Base-by-base conservation (phyloP, 2,888 invertebrate species). In the Busseola fusca region DNA sequence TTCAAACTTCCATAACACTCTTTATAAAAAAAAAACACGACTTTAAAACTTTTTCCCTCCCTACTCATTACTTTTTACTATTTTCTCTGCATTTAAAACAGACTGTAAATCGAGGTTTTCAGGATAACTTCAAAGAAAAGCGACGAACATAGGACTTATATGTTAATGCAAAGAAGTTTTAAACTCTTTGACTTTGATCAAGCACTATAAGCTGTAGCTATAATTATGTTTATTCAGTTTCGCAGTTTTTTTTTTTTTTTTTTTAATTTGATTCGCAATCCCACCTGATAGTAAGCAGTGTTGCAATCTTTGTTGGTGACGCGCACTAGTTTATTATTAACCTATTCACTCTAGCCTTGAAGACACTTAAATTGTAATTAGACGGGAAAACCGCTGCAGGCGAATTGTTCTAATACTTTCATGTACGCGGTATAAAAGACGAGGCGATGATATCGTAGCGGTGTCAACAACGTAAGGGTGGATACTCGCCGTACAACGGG, bases 101-200 rank as follows among this genome's bases (percentile, higher is more conserved):
- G 37, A 64, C 59, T 65, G 64, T 42, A 65, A 63, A 77, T 77
- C 62, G 45, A 69, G 69, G 60, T 67, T 52, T 75, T 54, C 57
- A 59, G 27, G 58, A 62, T 65, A 80, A 60, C 76, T 64, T 75
- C 57, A 64, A 77, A 77, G 64, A 64, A 80, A 74, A 56, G 21
- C 63, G 64, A 64, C 52, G n/a, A 62, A 64, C 59, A 60, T 69
- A 74, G 59, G 73, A 62, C 63, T 78, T 50, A 27, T 77, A 56
- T 77, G 59, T 74, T 74, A 77, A 76, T 70, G 59, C 54, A 42
- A 56, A 75, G 56, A 42, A 64, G 73, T 64, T 80, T 64, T 7
- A 42, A 74, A 57, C 21, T 65, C 62, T 76, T 75, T 65, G 30
- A 37, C 64, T 74, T 80, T 74, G 58, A 64, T 73, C 64, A 76